Evolutionary conservation across 2,797 vertebrate genomes (phyloP).

Genomic region (Phrynocephalus forsythii): DNA sequence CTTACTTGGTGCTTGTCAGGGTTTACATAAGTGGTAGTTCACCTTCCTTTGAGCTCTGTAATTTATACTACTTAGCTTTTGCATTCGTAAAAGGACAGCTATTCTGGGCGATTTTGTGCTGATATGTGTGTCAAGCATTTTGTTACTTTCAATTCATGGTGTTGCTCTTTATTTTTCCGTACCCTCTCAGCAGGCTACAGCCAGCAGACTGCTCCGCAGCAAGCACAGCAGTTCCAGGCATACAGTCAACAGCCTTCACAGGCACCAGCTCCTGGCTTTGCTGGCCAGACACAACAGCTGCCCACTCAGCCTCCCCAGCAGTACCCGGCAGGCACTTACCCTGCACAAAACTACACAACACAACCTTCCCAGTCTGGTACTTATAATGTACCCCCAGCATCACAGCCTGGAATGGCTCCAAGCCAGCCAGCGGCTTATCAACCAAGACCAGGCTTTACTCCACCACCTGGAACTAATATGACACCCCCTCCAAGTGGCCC

Average conservation of each 20-base stretch:
- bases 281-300: conserved; percentile 83
- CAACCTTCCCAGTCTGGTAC: conserved; percentile 89
- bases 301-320: conserved; percentile 87
- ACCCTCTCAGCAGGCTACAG: conserved; percentile 86
- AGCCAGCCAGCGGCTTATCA: conserved; percentile 85
- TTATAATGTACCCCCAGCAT: conserved; percentile 86
- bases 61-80: neutral
- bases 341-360: conserved; percentile 92
- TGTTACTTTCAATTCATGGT: neutral
- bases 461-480: conserved; percentile 87
- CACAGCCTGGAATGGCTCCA: conserved; percentile 83
- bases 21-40: neutral
- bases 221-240: conserved; percentile 91
- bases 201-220: conserved; percentile 85
- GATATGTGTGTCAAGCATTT: rapidly evolving
- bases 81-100: neutral
- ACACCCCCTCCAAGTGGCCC: conserved; percentile 89
- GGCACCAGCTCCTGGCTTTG: conserved; percentile 83
- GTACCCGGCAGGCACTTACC: conserved; percentile 88
- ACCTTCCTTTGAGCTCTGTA: neutral
- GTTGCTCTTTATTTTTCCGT: neutral
- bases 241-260: conserved; percentile 89
- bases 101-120: too few species aligned
- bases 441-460: conserved; percentile 89
- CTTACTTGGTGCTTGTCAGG: neutral